These are phyloP conservation scores for Pelochelys cantorii DNA, from an alignment of 2,797 vertebrate species.

Conservation along the genomic window DNA sequence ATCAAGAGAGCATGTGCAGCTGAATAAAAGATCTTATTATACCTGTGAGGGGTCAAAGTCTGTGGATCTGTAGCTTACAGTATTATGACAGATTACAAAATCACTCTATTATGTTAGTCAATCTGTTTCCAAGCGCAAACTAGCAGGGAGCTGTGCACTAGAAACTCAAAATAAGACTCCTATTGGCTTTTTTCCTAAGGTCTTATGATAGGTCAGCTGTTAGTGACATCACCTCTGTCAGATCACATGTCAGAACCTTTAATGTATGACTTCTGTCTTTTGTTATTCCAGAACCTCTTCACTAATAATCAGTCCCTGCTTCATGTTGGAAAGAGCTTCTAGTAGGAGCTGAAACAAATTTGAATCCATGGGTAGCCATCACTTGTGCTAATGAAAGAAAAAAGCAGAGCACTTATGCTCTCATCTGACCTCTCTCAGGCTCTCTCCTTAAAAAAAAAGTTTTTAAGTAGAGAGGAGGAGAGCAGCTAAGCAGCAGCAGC, in stretches of 20 bases:
- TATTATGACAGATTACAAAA: constrained; percentile 97
- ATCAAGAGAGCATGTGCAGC: constrained; percentile 82
- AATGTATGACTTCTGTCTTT: constrained; percentile 85
- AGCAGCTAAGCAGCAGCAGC: constrained; percentile 78
- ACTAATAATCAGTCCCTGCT: constrained; percentile 50
- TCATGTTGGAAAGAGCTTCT: constrained; percentile 58
- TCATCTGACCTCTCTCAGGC: constrained; percentile 83
- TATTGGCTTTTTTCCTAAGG: constrained; percentile 75
- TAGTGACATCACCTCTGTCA: constrained; percentile 87
- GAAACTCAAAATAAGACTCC: constrained; percentile 77
- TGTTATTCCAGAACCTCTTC: constrained; percentile 74
- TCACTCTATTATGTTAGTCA: constrained; percentile 92
- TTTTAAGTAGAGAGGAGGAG: constrained; percentile 34
- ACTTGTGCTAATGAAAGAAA: constrained; percentile 68
- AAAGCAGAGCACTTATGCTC: constrained; percentile 74
- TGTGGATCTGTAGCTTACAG: constrained; percentile 92
- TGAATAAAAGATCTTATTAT: constrained; percentile 93
- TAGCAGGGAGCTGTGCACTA: constrained; percentile 77
- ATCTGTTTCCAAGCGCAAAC: constrained; percentile 88
- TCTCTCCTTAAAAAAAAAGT: constrained; percentile 52
- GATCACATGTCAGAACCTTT: constrained; percentile 88
- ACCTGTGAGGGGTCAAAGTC: constrained; percentile 96
- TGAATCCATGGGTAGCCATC: constrained; percentile 73
- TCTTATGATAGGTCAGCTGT: constrained; percentile 95
- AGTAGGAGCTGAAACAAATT: constrained; percentile 62